These are phyloP conservation scores for Andricus grossulariae DNA, from an alignment of 1,140 invertebrate species.

Conservation along the genomic window DNA sequence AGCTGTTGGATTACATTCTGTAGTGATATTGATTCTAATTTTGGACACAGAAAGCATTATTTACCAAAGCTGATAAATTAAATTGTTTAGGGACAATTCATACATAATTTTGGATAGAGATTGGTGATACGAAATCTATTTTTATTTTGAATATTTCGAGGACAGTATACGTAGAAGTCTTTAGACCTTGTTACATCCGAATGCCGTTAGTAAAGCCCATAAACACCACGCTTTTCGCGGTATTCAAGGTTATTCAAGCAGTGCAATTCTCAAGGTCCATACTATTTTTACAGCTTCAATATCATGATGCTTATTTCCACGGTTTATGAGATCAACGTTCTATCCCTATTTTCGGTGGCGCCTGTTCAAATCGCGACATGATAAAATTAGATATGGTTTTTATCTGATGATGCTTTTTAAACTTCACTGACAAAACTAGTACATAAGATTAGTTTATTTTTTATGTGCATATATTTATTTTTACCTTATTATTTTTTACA, in stretches of 20 bases:
- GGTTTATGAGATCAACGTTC: constrained; percentile 5
- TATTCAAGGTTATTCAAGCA: constrained; percentile 10
- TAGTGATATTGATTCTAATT: no score
- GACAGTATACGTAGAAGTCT: not conserved
- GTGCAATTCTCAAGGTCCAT: not conserved
- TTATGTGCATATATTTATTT: not conserved
- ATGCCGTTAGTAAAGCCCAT: not conserved
- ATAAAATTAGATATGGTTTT: not conserved
- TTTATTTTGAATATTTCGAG: no score
- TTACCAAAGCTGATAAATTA: no score
- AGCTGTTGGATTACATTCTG: no score
- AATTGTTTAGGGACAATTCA: no score
- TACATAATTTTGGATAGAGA: no score
- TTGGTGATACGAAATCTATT: no score
- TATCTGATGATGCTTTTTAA: not conserved
- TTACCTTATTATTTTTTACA: not conserved
- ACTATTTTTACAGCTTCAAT: constrained; percentile 16
- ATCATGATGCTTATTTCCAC: not conserved
- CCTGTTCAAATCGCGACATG: not conserved
- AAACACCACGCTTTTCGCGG: not conserved
- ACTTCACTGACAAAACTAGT: no score
- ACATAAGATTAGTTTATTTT: no score
- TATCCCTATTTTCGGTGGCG: not conserved
- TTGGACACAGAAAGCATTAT: no score
- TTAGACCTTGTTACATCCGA: not conserved